phyloP scores from a whole-genome alignment of 2,113 vertebrate genomes.

The Petromus typicus region DNA sequence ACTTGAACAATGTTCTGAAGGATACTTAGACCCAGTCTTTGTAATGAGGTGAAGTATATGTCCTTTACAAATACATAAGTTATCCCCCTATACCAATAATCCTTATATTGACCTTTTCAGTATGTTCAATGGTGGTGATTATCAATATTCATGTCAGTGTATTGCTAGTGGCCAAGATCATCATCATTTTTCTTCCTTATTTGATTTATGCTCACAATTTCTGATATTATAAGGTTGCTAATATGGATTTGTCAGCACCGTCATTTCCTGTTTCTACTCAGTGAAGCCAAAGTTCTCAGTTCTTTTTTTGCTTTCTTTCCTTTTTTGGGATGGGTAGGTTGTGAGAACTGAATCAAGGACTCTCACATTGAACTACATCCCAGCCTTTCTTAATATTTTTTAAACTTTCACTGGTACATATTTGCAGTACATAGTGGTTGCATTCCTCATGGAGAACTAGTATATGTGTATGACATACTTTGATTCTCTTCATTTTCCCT shows the following conservation, averaged over 20 bases:
- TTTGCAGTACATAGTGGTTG: not conserved
- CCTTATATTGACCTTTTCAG: not conserved
- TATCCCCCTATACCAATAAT: not conserved
- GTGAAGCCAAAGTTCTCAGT: not conserved
- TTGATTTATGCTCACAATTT: not conserved
- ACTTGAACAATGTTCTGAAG: not conserved
- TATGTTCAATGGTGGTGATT: not conserved
- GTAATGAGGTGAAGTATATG: not conserved
- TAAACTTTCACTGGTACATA: not conserved
- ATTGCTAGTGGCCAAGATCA: not conserved
- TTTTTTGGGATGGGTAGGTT: not conserved
- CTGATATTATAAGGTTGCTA: not conserved
- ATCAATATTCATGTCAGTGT: not conserved
- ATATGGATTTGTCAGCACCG: not conserved
- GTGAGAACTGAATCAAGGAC: not conserved
- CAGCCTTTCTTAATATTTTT: not conserved
- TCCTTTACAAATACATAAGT: conserved; percentile 1
- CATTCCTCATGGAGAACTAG: not conserved
- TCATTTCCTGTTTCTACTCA: not conserved
- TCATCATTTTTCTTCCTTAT: not conserved
- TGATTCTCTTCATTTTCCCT: not conserved
- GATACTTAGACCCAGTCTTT: not conserved
- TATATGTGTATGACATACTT: no score
- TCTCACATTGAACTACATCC: not conserved
- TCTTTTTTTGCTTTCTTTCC: not conserved